phyloP scores from a whole-genome alignment of 2,113 vertebrate genomes.

The Gambusia affinis region DNA sequence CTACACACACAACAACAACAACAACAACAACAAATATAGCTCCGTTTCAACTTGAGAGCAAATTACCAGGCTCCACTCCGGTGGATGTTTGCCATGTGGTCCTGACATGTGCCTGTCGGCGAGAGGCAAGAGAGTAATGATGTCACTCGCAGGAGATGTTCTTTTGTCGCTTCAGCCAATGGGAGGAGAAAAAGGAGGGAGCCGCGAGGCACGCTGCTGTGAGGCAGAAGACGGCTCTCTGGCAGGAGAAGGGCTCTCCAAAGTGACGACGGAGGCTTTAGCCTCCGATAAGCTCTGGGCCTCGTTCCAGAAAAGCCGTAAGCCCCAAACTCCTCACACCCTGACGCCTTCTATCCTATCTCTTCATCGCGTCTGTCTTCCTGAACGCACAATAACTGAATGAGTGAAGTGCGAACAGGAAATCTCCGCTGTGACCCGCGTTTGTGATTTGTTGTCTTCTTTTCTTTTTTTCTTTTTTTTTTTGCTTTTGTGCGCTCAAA shows the following conservation, averaged over 20 bases:
- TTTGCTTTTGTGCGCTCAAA: slow-evolving; percentile 23
- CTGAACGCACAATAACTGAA: slow-evolving; percentile 9
- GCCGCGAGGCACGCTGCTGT: slow-evolving; percentile 58
- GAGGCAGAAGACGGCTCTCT: slow-evolving; percentile 66
- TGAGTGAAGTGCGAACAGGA: neutral
- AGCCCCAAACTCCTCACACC: slow-evolving; percentile 25
- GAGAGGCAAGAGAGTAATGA: slow-evolving; percentile 37
- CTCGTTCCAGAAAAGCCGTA: slow-evolving; percentile 36
- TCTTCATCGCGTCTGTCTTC: slow-evolving; percentile 1
- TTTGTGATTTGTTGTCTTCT: neutral
- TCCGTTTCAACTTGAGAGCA: slow-evolving; percentile 10
- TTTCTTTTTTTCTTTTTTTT: too few species aligned
- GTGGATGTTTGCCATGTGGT: slow-evolving; percentile 38
- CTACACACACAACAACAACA: neutral
- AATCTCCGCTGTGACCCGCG: neutral
- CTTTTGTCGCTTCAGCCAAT: slow-evolving; percentile 59
- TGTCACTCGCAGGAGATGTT: slow-evolving; percentile 54
- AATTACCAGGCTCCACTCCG: slow-evolving; percentile 1
- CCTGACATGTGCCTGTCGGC: slow-evolving; percentile 34
- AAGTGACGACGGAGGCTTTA: slow-evolving; percentile 43
- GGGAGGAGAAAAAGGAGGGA: slow-evolving; percentile 29
- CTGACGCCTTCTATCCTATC: neutral
- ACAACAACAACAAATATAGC: neutral
- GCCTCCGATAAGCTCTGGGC: slow-evolving; percentile 55
- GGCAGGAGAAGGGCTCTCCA: slow-evolving; percentile 56